Evolutionary conservation across 2,113 vertebrate genomes (phyloP), one percentile per base, ranked within the genome.

Genomic region (Corythoichthys haematopterus): DNA sequence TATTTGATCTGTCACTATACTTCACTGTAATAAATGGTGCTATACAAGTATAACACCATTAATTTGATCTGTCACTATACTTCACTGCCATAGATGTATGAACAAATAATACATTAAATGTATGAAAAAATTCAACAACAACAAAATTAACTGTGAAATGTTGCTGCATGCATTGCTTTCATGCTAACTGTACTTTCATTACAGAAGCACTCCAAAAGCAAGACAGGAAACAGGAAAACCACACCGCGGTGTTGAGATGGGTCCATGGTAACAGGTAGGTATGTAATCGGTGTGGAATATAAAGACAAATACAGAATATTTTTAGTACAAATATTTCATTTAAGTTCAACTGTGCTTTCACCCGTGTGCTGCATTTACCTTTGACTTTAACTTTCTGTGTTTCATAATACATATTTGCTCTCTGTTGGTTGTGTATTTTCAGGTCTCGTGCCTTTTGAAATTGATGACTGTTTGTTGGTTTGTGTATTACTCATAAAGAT

Each of bases 201-300:
- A 16, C 14, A 51, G 7, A 45, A 35, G 50, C 2, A 40, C 64
- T 46, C 61, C 20, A 73, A 81, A 70, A 81, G 76, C 71, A 77
- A 79, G 73, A 84, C 87, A 89, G 88, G 90, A 90, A 93, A 93
- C 92, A 92, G 91, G 91, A 92, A 90, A 93, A 91, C 91, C 92
- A 88, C 92, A 90, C 28, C 70, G 56, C 82, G 76, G 84, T 78
- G 71, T 74, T 79, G 59, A 68, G 52, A 82, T 37, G 81, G 89
- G 83, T 74, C 88, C 72, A 85, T 87, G 71, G 87, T 75, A 88
- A 90, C 90, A 57, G 66, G 80, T 79, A 87, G 90, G 87, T 88
- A 89, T 88, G 88, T 89, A 82, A n/a, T 3, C 43, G 46, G 43
- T 7, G 40, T 46, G 20, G 43, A 6, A 20, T 28, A 15, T 40